A percentile compares a stretch with the other conserved stretches of the same genome.
phyloP scores from a whole-genome alignment of 1,140 invertebrate genomes.

The Scaptomyza pallida region DNA sequence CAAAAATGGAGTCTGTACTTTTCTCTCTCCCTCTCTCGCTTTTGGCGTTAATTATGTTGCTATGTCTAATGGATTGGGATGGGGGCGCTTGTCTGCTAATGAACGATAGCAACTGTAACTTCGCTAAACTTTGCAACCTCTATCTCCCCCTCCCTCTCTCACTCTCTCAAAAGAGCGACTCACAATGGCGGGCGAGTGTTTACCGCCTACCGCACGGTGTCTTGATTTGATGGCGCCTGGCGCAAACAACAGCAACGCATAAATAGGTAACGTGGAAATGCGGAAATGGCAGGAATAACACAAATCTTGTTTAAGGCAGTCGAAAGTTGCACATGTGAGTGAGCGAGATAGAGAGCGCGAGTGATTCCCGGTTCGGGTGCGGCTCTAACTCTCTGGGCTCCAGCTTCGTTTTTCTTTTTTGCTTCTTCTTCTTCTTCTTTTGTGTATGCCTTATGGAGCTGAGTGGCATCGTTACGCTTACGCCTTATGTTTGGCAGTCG shows the following conservation, averaged over 20 bases:
- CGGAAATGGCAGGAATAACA: conserved; percentile 52
- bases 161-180: conserved; percentile 1
- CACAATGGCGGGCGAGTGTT: conserved; percentile 15
- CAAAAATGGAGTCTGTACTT: conserved; percentile 14
- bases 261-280: conserved; percentile 57
- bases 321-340: conserved; percentile 7
- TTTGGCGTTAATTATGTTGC: conserved; percentile 68
- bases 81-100: conserved; percentile 55
- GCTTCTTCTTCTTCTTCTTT: not conserved
- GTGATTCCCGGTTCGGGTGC: conserved; percentile 36
- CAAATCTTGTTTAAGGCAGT: conserved; percentile 61
- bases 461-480: conserved; percentile 45
- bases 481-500: conserved; percentile 25
- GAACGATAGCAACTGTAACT: conserved; percentile 72
- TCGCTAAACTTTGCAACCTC: conserved; percentile 55
- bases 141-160: too few species aligned
- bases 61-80: conserved; percentile 53
- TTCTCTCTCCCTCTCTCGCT: too few species aligned
- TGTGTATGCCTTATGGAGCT: conserved; percentile 24
- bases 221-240: conserved; percentile 63
- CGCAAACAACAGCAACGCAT: conserved; percentile 28
- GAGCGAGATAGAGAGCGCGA: not conserved
- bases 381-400: conserved; percentile 1
- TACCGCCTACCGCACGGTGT: conserved; percentile 68
- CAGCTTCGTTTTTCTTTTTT: conserved; percentile 14